phyloP scores from a whole-genome alignment of 1,140 invertebrate genomes.

The Copidosoma floridanum region DNA sequence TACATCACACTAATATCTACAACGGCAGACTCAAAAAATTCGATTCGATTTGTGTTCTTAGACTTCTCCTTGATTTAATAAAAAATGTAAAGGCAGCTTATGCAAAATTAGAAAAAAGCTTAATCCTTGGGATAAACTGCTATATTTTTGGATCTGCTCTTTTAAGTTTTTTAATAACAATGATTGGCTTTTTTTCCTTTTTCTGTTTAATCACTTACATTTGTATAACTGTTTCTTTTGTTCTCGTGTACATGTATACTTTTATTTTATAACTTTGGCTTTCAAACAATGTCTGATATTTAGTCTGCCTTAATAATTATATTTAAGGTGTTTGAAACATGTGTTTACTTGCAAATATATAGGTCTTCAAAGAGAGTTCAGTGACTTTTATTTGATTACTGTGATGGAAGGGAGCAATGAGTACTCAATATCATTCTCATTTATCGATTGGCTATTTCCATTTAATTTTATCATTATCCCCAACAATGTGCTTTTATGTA shows the following conservation, averaged over 20 bases:
- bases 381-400: no score
- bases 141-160: no score
- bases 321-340: constrained; percentile 17
- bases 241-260: constrained; percentile 15
- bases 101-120: constrained; percentile 20
- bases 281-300: constrained; percentile 24
- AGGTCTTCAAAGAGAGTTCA: constrained; percentile 5
- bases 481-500: no score
- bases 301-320: constrained; percentile 16
- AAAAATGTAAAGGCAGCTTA: background rate
- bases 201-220: background rate
- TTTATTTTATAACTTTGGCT: constrained; percentile 40
- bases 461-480: no score
- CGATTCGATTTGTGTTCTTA: background rate
- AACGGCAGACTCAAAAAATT: constrained; percentile 20
- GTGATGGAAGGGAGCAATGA: background rate
- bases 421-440: no score
- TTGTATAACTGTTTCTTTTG: no score
- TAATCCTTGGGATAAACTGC: no score
- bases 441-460: no score
- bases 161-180: background rate
- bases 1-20: background rate
- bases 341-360: constrained; percentile 7
- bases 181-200: background rate
- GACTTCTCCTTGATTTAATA: background rate